Conservation (phyloP, 2,888 invertebrate species). For the Parnassius apollo region DNA sequence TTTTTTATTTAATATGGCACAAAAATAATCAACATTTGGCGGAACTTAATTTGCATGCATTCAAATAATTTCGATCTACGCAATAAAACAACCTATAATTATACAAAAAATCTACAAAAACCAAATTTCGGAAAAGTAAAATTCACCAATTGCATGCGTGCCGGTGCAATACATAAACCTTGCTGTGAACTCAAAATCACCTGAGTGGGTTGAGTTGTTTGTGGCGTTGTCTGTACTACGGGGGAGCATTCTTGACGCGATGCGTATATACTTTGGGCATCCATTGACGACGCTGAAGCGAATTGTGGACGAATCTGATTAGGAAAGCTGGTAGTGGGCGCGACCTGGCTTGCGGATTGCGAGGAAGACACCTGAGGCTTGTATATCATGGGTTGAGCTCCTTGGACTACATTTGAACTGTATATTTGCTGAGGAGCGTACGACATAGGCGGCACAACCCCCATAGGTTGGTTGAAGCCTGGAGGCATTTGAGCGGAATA, state of each 20-base stretch:
- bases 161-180: conserved; percentile 19
- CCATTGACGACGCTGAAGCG: conserved; percentile 44
- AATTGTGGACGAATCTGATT: conserved; percentile 41
- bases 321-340: conserved; percentile 42
- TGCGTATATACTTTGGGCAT: conserved; percentile 46
- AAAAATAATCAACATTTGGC: conserved; percentile 11
- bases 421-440: conserved; percentile 46
- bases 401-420: conserved; percentile 43
- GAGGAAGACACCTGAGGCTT: conserved; percentile 49
- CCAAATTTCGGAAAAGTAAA: conserved; percentile 17
- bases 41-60: conserved; percentile 26
- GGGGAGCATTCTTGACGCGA: conserved; percentile 56
- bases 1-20: neutral
- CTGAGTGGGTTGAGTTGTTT: conserved; percentile 32
- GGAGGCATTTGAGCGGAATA: conserved; percentile 7
- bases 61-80: conserved; percentile 24
- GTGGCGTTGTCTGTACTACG: conserved; percentile 32
- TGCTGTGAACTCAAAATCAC: conserved; percentile 27
- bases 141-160: conserved; percentile 34
- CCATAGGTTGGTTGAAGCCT: conserved; percentile 42
- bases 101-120: conserved; percentile 26
- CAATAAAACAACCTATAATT: conserved; percentile 17
- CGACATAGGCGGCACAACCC: conserved; percentile 46
- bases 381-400: conserved; percentile 58
- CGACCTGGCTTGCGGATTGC: conserved; percentile 44